phyloP scores from a whole-genome alignment of 1,140 invertebrate species.

The Ceratina japonica region DNA sequence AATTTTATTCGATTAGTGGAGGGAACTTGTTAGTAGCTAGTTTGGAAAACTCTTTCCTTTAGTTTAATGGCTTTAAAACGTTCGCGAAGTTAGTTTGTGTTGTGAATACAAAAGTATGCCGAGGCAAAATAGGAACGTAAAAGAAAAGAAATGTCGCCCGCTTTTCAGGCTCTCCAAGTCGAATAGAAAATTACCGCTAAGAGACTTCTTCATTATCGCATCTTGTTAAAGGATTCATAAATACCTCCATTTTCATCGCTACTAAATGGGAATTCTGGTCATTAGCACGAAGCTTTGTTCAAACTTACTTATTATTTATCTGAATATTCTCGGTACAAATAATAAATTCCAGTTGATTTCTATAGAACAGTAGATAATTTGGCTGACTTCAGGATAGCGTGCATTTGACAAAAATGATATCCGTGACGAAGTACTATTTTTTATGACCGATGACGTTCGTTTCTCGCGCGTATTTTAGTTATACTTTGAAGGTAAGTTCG shows the following conservation, averaged over 20 bases:
- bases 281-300: conserved; percentile 10
- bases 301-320: background rate
- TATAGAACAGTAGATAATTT: too few relatives aligned
- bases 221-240: conserved; percentile 17
- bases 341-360: too few relatives aligned
- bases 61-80: background rate
- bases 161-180: conserved; percentile 3
- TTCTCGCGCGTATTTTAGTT: background rate
- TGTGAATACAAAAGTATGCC: background rate
- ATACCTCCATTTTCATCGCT: background rate
- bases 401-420: too few relatives aligned
- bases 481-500: background rate
- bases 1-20: background rate
- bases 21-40: too few relatives aligned
- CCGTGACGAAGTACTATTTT: background rate
- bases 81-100: background rate
- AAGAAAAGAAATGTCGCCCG: conserved; percentile 5
- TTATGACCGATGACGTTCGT: background rate
- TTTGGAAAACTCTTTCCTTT: background rate
- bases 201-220: conserved; percentile 19
- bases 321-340: too few relatives aligned
- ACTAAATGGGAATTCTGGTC: background rate
- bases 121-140: background rate
- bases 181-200: conserved; percentile 1
- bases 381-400: too few relatives aligned